Percentiles rank a stretch among this genome's conserved stretches.
These are phyloP conservation scores for Teleopsis dalmanni DNA, from an alignment of 1,140 invertebrate species.

Conservation along the genomic window DNA sequence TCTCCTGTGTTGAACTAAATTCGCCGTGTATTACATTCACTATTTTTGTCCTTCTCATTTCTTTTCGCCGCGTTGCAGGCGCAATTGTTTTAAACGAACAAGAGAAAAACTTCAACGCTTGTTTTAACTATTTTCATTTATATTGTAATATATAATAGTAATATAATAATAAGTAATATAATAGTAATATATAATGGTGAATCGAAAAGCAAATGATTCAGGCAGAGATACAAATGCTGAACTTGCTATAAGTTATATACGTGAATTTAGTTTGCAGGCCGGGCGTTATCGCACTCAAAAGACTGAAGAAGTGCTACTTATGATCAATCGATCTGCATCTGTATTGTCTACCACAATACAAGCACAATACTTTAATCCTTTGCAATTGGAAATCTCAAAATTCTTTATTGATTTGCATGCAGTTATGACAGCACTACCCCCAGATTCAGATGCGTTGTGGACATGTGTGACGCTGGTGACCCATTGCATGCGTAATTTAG, in stretches of 20 bases:
- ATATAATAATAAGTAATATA: too few species aligned
- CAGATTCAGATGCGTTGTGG: conserved; percentile 43
- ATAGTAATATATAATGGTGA: too few species aligned
- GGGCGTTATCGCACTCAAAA: conserved; percentile 21
- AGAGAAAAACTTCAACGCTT: too few species aligned
- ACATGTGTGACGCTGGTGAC: conserved; percentile 47
- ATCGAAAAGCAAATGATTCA: too few species aligned
- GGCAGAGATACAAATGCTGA: conserved; percentile 8
- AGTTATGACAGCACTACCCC: conserved; percentile 34
- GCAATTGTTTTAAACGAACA: too few species aligned
- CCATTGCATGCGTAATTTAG: conserved; percentile 46
- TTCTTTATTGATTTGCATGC: conserved; percentile 37
- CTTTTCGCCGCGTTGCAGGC: too few species aligned
- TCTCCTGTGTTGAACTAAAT: too few species aligned
- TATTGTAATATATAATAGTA: too few species aligned
- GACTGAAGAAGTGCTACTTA: conserved; percentile 26
- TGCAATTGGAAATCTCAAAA: conserved; percentile 27
- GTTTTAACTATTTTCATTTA: too few species aligned
- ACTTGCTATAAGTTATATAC: conserved; percentile 29
- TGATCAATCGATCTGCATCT: conserved; percentile 31
- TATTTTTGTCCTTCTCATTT: too few species aligned
- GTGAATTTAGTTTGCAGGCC: conserved; percentile 31
- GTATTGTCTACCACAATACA: conserved; percentile 32
- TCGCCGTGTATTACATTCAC: too few species aligned
- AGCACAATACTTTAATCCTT: conserved; percentile 22